Evolutionary conservation across 2,113 vertebrate species (phyloP).

Genomic region (Irena cyanogastra): DNA sequence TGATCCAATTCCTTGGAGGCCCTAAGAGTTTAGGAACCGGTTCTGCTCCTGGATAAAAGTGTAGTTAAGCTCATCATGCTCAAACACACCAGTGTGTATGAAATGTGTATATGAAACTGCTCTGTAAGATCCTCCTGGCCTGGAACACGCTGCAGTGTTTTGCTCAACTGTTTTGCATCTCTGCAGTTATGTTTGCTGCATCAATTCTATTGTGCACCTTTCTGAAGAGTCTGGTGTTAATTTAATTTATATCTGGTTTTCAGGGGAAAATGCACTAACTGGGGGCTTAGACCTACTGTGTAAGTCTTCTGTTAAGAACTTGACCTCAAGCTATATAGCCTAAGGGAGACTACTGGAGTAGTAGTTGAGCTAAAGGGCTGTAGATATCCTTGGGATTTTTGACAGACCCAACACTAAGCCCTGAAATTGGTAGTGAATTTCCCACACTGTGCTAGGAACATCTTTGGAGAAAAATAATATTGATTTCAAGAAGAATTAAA

Average conservation of each 20-base stretch:
- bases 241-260: not conserved
- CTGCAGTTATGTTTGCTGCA: not conserved
- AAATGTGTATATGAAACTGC: not conserved
- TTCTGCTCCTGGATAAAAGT: not conserved
- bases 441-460: not conserved
- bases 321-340: not conserved
- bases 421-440: not conserved
- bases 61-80: not conserved
- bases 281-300: not conserved
- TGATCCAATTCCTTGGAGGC: not conserved
- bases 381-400: not conserved
- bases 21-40: not conserved
- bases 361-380: not conserved
- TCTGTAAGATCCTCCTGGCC: not conserved
- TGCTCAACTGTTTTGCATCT: not conserved
- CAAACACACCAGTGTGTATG: not conserved
- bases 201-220: not conserved
- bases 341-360: not conserved
- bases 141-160: not conserved
- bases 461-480: conserved; percentile 40
- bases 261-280: not conserved
- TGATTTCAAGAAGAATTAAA: conserved; percentile 49
- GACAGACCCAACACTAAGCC: not conserved
- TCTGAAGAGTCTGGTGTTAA: not conserved
- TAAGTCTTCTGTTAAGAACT: not conserved